Base-by-base conservation (phyloP, 1,140 invertebrate species). In the Drosophila lowei region DNA sequence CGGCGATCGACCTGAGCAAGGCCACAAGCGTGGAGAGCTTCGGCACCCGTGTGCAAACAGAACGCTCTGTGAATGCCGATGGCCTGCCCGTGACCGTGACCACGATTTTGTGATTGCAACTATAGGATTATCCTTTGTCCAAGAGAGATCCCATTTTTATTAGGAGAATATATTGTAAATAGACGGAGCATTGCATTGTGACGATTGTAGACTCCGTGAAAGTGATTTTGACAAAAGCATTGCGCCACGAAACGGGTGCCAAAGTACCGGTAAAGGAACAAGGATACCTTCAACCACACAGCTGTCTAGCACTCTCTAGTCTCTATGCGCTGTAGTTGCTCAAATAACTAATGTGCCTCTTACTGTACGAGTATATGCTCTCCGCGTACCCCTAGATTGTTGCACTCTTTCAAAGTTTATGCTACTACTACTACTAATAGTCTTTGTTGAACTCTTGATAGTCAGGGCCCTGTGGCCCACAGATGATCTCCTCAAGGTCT, bases 81-180 rank as follows among this genome's bases (percentile, higher is more conserved):
- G 90, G 90, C 18, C 66, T 77, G 50, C 76, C 88, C 34, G 72
- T 90, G 34, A 91, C 88, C 9, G 81, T 90, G 66, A 91, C 90
- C n/a, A 91, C 90, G 56, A 91, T 91, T 72, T 85, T 91, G 90
- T 91, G 90, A 91, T 91, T 76, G 58, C 57, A 56, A 67, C 44
- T 52, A 5, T 56, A 70, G 47, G 30, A 60, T 13, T 38, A 38
- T 38, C 34, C 13, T 70, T 70, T 21, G 47, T 46, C 23, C 11
- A 1, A 16, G 13, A 23, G 21, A 13, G 16, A 13, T 3, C 34
- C 34, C 34, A 13, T 34, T 25, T 57, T 16, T 6, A 13, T 13
- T 28, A 28, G 6, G 23, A 25, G 23, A 25, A 6, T 4, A 41
- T 43, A 5, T 42, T 57, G 42, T 57, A 30, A 13, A 30, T 47